Conservation (phyloP, 1,140 invertebrate species). For the Dufourea novaeangliae region DNA sequence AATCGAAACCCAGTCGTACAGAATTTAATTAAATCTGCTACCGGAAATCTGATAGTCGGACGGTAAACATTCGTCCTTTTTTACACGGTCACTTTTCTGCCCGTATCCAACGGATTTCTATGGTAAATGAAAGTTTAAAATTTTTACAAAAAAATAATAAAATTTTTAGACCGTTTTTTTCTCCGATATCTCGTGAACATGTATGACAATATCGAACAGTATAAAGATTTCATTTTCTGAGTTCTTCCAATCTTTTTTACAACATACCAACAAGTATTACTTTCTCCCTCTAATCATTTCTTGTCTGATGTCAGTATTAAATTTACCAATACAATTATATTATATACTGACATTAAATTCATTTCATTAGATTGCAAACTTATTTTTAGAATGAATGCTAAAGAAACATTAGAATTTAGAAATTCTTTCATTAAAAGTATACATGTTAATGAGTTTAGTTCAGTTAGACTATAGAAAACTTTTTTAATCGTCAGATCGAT, state of each 20-base stretch:
- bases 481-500: neutral
- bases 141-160: slow-evolving; percentile 1
- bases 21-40: slow-evolving; percentile 48
- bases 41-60: neutral
- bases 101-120: neutral
- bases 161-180: too few relatives aligned
- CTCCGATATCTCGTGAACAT: too few relatives aligned
- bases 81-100: neutral
- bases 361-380: too few relatives aligned
- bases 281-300: neutral
- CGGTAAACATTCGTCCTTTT: slow-evolving; percentile 1
- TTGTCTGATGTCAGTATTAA: neutral
- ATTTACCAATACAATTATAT: too few relatives aligned
- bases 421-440: too few relatives aligned
- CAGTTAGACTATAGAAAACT: neutral
- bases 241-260: too few relatives aligned
- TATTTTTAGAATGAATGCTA: too few relatives aligned
- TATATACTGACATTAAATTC: too few relatives aligned
- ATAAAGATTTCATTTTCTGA: slow-evolving; percentile 1
- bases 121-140: slow-evolving; percentile 9
- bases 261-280: neutral
- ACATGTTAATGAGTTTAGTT: neutral
- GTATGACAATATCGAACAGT: neutral
- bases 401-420: too few relatives aligned
- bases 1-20: slow-evolving; percentile 21